phyloP scores from a whole-genome alignment of 1,140 invertebrate genomes.

The Drosophila subobscura region DNA sequence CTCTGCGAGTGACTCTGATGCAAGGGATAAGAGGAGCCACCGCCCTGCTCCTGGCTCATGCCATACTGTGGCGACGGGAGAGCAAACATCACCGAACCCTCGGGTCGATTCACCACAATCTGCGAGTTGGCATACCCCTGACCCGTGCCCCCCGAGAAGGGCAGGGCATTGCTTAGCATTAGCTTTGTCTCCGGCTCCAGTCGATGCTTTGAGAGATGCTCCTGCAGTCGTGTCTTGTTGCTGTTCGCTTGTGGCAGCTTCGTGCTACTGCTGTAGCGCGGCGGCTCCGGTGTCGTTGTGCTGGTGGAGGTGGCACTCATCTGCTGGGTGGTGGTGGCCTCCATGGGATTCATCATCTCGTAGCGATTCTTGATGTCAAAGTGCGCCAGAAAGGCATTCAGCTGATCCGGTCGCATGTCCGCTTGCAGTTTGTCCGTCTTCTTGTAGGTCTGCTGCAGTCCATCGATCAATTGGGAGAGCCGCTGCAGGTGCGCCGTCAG shows the following conservation, averaged over 20 bases:
- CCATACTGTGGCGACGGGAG: constrained; percentile 48
- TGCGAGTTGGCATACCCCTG: constrained; percentile 77
- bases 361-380: constrained; percentile 80
- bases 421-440: constrained; percentile 60
- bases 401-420: constrained; percentile 78
- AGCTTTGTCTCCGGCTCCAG: constrained; percentile 75
- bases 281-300: constrained; percentile 13
- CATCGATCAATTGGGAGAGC: constrained; percentile 79
- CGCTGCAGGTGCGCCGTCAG: constrained; percentile 78
- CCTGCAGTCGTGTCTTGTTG: constrained; percentile 65
- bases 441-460: constrained; percentile 77
- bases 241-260: constrained; percentile 24
- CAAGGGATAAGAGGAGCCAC: not conserved
- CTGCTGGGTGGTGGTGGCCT: constrained; percentile 10
- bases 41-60: constrained; percentile 34
- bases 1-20: not conserved
- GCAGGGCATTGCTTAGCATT: constrained; percentile 54
- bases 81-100: constrained; percentile 79
- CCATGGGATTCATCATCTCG: constrained; percentile 60
- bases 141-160: constrained; percentile 38
- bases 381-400: constrained; percentile 80
- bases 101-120: constrained; percentile 82
- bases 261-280: constrained; percentile 11
- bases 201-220: constrained; percentile 56
- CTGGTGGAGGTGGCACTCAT: constrained; percentile 8